These are phyloP conservation scores for Nomada lathburiana DNA, from an alignment of 2,888 invertebrate species.

Conservation along the genomic window DNA sequence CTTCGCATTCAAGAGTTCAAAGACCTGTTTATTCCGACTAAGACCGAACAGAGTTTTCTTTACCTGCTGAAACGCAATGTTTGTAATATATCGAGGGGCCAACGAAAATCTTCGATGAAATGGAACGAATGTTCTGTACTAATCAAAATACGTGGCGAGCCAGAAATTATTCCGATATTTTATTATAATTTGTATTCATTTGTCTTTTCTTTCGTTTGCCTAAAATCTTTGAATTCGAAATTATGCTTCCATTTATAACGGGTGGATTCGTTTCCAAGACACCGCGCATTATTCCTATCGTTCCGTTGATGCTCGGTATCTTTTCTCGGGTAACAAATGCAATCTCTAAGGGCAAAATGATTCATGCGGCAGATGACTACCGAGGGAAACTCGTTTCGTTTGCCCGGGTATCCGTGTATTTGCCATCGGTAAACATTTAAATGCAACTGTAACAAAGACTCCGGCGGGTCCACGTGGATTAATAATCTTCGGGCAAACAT, in stretches of 20 bases:
- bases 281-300: not conserved
- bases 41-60: not conserved
- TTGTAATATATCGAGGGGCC: too few species aligned
- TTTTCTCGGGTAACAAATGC: too few species aligned
- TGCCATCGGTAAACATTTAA: constrained; percentile 56
- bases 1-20: not conserved
- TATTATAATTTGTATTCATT: not conserved
- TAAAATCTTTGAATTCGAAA: not conserved
- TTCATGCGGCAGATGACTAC: not conserved
- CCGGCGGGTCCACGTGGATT: constrained; percentile 43
- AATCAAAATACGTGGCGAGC: not conserved
- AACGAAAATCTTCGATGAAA: too few species aligned
- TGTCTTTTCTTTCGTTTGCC: not conserved
- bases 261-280: not conserved
- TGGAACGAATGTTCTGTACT: not conserved
- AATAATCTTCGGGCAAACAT: constrained; percentile 65
- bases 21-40: not conserved
- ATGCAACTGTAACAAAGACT: constrained; percentile 48
- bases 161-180: too few species aligned
- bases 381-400: constrained; percentile 16
- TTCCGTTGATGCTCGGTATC: not conserved
- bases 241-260: too few species aligned
- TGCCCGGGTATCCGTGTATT: constrained; percentile 32
- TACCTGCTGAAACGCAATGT: not conserved
- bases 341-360: too few species aligned